Percentiles rank a stretch among this genome's conserved stretches.
Evolutionary conservation across 2,888 invertebrate species (phyloP).

Genomic region (Galeruca laticollis): DNA sequence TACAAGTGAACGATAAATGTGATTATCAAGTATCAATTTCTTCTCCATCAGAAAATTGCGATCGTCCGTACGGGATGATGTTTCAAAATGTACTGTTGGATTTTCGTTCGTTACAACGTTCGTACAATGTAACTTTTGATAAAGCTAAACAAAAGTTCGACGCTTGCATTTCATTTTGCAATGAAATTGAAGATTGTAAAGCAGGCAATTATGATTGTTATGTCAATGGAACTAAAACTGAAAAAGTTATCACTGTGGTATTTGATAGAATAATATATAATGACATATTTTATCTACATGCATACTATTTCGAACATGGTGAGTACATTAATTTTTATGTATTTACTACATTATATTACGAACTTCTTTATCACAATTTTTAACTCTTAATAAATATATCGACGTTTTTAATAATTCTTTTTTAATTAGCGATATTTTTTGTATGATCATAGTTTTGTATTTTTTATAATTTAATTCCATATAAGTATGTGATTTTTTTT

Average conservation of each 20-base stretch:
- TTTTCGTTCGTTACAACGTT: conserved; percentile 33
- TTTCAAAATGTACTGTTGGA: conserved; percentile 35
- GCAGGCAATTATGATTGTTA: background rate
- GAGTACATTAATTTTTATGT: conserved; percentile 13
- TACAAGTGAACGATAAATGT: conserved; percentile 27
- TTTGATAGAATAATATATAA: conserved; percentile 29
- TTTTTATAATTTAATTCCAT: no score
- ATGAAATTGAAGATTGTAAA: background rate
- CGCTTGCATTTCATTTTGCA: background rate
- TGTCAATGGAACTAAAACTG: background rate
- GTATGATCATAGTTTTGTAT: no score
- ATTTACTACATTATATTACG: no score
- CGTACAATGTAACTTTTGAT: conserved; percentile 25
- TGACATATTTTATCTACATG: conserved; percentile 26
- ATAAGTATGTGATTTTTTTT: no score
- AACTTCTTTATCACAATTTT: no score
- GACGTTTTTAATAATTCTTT: no score
- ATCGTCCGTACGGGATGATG: conserved; percentile 23
- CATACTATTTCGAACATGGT: conserved; percentile 29
- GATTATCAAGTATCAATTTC: conserved; percentile 33
- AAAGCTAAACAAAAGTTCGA: conserved; percentile 19
- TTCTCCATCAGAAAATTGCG: conserved; percentile 12
- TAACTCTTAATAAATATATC: no score
- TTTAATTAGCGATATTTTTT: no score
- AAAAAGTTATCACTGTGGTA: background rate